Percentiles rank a stretch among this genome's conserved stretches.
Conservation (phyloP, 2,888 invertebrate genomes). For the Diogma glabrata region DNA sequence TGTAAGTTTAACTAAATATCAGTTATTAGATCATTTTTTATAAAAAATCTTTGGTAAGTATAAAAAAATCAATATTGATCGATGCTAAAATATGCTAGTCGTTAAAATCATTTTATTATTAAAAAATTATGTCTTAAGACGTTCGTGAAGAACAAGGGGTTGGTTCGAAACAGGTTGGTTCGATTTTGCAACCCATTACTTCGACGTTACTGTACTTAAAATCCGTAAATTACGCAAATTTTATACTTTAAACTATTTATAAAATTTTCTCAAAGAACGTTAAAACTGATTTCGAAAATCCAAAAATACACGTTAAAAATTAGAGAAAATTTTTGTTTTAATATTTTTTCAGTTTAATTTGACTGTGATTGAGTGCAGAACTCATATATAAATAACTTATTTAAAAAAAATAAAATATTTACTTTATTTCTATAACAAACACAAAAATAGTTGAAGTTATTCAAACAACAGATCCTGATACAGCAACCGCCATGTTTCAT, state of each 20-base stretch:
- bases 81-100: too few species aligned
- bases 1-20: too few species aligned
- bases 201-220: too few species aligned
- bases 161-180: too few species aligned
- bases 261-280: constrained; percentile 3
- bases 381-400: background rate
- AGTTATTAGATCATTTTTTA: too few species aligned
- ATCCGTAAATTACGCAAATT: constrained; percentile 5
- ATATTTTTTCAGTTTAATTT: constrained; percentile 1
- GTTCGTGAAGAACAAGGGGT: too few species aligned
- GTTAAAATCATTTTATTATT: too few species aligned
- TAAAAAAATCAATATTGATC: too few species aligned
- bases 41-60: too few species aligned
- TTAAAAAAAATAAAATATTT: constrained; percentile 1
- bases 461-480: constrained; percentile 47
- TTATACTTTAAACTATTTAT: constrained; percentile 7
- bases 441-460: constrained; percentile 54
- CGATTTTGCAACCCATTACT: too few species aligned
- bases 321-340: background rate
- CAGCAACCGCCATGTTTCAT: constrained; percentile 1
- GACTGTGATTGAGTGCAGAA: constrained; percentile 2
- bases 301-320: constrained; percentile 7
- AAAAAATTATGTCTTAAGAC: too few species aligned
- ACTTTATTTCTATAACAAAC: constrained; percentile 8
- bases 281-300: background rate